phyloP scores from a whole-genome alignment of 2,113 vertebrate genomes.

The Tursiops truncatus region DNA sequence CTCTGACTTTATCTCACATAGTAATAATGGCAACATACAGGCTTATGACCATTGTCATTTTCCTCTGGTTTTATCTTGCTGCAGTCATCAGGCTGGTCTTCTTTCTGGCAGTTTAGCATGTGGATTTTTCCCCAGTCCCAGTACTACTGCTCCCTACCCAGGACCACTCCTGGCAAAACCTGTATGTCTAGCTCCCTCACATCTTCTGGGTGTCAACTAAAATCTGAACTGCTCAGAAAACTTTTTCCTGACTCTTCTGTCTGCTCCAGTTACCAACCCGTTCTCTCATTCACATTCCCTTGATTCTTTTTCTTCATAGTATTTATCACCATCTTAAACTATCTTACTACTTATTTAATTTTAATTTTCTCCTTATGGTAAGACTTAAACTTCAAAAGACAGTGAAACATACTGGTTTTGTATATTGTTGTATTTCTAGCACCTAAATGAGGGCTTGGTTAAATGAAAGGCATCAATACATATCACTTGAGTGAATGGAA shows the following conservation, averaged over 20 bases:
- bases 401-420: background rate
- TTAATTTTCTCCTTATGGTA: background rate
- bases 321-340: background rate
- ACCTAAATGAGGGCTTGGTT: background rate
- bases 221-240: background rate
- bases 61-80: background rate
- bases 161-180: background rate
- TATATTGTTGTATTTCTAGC: background rate
- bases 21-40: no score
- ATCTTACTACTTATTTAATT: background rate
- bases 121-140: rapidly evolving
- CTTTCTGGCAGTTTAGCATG: background rate
- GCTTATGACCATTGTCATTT: background rate
- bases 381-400: background rate
- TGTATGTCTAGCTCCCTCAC: no score
- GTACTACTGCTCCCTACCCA: background rate
- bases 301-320: background rate
- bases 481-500: background rate
- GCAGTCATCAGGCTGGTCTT: rapidly evolving
- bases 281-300: background rate
- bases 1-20: background rate
- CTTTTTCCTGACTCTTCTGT: background rate
- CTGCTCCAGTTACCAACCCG: background rate
- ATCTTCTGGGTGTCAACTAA: background rate
- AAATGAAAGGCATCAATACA: background rate